These are phyloP conservation scores for Misgurnus mizolepis DNA, from an alignment of 2,113 vertebrate species.

Conservation along the genomic window DNA sequence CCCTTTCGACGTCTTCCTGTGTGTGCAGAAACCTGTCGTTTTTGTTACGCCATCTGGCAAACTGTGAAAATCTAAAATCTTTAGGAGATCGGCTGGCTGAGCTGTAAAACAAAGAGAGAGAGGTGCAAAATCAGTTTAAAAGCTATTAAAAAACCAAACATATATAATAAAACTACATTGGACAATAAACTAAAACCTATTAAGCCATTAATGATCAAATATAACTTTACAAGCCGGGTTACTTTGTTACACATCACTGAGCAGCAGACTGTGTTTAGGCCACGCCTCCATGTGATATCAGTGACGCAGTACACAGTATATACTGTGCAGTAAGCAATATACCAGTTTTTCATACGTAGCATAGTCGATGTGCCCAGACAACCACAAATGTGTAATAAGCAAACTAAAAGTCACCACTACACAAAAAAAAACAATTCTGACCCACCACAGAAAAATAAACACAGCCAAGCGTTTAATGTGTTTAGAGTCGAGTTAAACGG, in stretches of 20 bases:
- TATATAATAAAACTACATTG: not conserved
- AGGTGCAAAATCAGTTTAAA: conserved; percentile 12
- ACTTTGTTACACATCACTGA: too few relatives aligned
- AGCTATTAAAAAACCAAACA: not conserved
- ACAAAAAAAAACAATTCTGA: not conserved
- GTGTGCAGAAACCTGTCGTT: conserved; percentile 89
- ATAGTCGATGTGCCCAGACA: not conserved
- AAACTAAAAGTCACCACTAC: not conserved
- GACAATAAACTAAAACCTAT: not conserved
- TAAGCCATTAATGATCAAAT: too few relatives aligned
- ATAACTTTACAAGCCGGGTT: too few relatives aligned
- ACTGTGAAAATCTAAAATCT: conserved; percentile 96
- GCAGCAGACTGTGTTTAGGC: too few relatives aligned
- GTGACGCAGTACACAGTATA: not conserved
- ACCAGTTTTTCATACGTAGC: not conserved
- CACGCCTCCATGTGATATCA: too few relatives aligned
- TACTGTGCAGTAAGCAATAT: not conserved
- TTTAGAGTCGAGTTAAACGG: not conserved
- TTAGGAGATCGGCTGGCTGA: conserved; percentile 92
- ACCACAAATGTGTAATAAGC: not conserved
- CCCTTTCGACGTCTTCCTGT: conserved; percentile 85
- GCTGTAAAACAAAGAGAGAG: conserved; percentile 67
- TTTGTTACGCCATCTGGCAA: conserved; percentile 91
- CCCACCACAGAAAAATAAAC: not conserved
- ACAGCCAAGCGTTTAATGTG: not conserved